Percentiles rank a stretch among this genome's conserved stretches.
Evolutionary conservation across 1,140 invertebrate genomes (phyloP).

Genomic region (Leptinotarsa undecemlineata): DNA sequence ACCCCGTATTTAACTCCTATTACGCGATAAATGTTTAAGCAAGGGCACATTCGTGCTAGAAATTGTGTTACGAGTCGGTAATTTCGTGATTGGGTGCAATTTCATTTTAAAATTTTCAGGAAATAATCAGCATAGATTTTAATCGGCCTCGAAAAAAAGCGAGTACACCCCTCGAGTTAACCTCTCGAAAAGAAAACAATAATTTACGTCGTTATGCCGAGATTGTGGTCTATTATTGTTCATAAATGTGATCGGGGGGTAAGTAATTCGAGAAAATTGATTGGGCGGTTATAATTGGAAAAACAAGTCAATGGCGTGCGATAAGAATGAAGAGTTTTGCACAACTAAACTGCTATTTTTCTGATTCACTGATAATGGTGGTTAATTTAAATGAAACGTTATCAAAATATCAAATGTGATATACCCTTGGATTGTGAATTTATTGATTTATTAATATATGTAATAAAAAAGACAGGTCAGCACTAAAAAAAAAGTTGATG

Average conservation of each 20-base stretch:
- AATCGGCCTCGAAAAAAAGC: slow-evolving; percentile 24
- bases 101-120: slow-evolving; percentile 45
- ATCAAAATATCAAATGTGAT: no score
- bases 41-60: slow-evolving; percentile 3
- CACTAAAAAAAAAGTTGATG: no score
- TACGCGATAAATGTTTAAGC: neutral
- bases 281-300: neutral
- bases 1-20: slow-evolving; percentile 10
- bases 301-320: neutral
- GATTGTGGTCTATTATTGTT: slow-evolving; percentile 5
- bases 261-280: neutral
- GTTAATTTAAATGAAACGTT: no score
- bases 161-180: neutral
- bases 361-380: no score
- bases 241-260: neutral
- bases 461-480: no score
- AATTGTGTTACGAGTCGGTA: neutral
- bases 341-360: no score
- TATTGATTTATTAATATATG: no score
- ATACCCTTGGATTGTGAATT: no score
- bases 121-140: slow-evolving; percentile 44
- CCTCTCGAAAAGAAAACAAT: slow-evolving; percentile 15
- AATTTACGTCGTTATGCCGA: slow-evolving; percentile 1
- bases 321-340: no score
- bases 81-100: slow-evolving; percentile 43